These are phyloP conservation scores for Rhopilema esculentum DNA, from an alignment of 30 jellyfish, hydroid and myxozoan species.

Conservation along the genomic window DNA sequence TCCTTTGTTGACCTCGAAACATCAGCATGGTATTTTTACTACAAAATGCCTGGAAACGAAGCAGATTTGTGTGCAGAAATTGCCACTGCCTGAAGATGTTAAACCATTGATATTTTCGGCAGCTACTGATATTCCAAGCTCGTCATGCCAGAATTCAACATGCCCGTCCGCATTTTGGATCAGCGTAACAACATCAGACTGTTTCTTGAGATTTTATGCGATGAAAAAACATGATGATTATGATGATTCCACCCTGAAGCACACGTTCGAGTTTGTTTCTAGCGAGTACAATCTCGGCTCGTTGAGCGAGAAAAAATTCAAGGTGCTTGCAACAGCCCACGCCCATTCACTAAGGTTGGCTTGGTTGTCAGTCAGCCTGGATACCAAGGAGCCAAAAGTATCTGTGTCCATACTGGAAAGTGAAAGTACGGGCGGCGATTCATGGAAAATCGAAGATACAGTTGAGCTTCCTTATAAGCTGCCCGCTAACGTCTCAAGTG, in stretches of 20 bases:
- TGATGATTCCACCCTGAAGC: background rate
- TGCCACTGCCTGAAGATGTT: constrained; percentile 58
- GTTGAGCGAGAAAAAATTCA: constrained; percentile 14
- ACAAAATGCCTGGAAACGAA: constrained; percentile 48
- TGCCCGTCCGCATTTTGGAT: constrained; percentile 78
- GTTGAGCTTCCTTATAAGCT: constrained; percentile 44
- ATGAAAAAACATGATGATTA: constrained; percentile 10
- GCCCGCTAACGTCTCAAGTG: constrained; percentile 40
- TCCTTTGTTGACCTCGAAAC: constrained; percentile 47
- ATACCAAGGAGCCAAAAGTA: constrained; percentile 6
- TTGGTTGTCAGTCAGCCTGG: constrained; percentile 63
- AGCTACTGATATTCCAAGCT: constrained; percentile 74
- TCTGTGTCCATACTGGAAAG: constrained; percentile 69
- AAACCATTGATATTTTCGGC: constrained; percentile 63
- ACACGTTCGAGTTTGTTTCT: background rate
- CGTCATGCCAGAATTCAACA: constrained; percentile 69
- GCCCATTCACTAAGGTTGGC: constrained; percentile 88
- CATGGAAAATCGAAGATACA: constrained; percentile 81
- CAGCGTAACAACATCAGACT: constrained; percentile 74
- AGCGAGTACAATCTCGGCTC: constrained; percentile 16
- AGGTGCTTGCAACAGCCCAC: constrained; percentile 75
- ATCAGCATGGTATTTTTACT: constrained; percentile 20
- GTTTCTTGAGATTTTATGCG: constrained; percentile 44
- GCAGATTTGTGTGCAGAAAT: constrained; percentile 50
- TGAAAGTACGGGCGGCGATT: constrained; percentile 91